Percentiles rank a stretch among this genome's conserved stretches.
phyloP scores from a whole-genome alignment of 1,140 invertebrate genomes.

The Drosophila kanapiae region DNA sequence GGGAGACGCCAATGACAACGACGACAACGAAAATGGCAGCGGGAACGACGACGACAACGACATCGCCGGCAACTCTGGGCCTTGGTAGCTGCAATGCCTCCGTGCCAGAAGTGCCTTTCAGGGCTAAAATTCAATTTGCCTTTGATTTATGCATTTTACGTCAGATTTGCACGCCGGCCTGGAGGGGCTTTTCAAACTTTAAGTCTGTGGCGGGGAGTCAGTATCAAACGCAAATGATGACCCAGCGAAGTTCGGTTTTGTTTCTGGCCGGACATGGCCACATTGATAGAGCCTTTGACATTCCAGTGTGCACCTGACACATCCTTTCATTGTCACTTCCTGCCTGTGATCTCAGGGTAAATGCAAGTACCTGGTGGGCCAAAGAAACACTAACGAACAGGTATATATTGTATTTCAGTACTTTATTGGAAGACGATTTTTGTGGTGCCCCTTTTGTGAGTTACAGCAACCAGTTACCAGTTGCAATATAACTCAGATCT shows the following conservation, averaged over 20 bases:
- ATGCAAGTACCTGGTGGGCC: background rate
- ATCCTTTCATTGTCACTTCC: background rate
- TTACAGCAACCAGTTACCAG: background rate
- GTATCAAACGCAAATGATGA: slow-evolving; percentile 38
- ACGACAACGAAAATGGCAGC: slow-evolving; percentile 20
- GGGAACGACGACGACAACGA: slow-evolving; percentile 10
- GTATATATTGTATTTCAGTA: background rate
- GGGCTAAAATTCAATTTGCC: slow-evolving; percentile 75
- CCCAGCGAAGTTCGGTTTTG: background rate
- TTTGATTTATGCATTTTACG: slow-evolving; percentile 80
- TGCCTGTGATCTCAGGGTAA: background rate
- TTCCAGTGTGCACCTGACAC: slow-evolving; percentile 5
- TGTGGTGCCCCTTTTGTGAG: background rate
- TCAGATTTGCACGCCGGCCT: slow-evolving; percentile 52
- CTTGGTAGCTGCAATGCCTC: slow-evolving; percentile 43
- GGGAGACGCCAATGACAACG: slow-evolving; percentile 36
- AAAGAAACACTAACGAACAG: too few species aligned
- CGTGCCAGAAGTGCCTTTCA: slow-evolving; percentile 53
- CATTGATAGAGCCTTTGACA: background rate
- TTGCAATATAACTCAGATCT: background rate
- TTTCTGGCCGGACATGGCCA: background rate
- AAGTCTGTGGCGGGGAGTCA: slow-evolving; percentile 30
- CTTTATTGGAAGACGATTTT: background rate
- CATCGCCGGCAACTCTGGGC: slow-evolving; percentile 23
- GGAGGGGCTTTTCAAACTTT: slow-evolving; percentile 52